Conservation (phyloP, 2,797 vertebrate species). For the Cynopterus sphinx region DNA sequence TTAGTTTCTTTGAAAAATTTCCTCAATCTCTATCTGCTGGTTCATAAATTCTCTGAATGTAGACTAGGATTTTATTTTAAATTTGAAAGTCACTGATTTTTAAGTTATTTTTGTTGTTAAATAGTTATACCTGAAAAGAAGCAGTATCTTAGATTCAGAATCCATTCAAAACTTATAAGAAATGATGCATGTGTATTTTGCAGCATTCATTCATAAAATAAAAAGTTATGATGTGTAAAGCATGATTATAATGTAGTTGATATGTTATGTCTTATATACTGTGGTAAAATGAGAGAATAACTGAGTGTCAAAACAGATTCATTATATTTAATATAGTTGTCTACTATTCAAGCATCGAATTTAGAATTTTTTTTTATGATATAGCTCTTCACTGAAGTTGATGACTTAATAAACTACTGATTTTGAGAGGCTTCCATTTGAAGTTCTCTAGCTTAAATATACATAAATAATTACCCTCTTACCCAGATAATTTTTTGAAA, state of each 20-base stretch:
- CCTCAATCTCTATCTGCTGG: background rate
- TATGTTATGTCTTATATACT: background rate
- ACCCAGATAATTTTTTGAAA: background rate
- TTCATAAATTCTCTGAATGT: background rate
- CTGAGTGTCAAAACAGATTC: background rate
- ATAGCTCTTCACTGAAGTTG: background rate
- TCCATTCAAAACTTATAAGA: background rate
- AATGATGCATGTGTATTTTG: background rate
- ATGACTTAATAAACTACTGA: background rate
- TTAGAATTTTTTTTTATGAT: background rate
- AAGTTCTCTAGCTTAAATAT: background rate
- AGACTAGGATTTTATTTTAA: slow-evolving; percentile 46
- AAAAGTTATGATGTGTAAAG: background rate
- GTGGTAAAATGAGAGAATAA: background rate
- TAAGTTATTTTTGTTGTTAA: slow-evolving; percentile 1
- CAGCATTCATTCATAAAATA: background rate
- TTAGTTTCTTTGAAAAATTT: background rate
- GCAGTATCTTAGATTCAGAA: background rate
- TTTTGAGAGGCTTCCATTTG: slow-evolving; percentile 3
- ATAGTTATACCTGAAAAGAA: background rate
- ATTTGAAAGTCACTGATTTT: slow-evolving; percentile 20
- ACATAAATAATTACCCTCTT: background rate
- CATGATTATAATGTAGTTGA: background rate
- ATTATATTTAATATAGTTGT: background rate
- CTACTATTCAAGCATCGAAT: background rate